Percentiles rank a stretch among this genome's conserved stretches.
phyloP scores from a whole-genome alignment of 2,797 vertebrate genomes.

The Bryconaethiops microstoma region DNA sequence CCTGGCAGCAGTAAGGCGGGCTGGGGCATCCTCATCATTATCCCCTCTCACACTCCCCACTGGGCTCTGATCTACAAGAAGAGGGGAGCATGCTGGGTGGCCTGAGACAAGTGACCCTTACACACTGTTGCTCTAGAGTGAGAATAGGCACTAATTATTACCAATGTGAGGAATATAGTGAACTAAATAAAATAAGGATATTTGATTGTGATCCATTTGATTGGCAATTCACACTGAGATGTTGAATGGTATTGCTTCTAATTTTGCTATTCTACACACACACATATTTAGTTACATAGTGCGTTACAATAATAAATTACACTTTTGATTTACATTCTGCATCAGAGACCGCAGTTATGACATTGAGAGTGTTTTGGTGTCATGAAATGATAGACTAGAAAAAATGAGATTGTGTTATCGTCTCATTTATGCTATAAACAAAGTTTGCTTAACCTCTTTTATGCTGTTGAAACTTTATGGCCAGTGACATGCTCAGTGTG shows the following conservation, averaged over 20 bases:
- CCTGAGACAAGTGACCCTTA: constrained; percentile 48
- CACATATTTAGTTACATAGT: too few species aligned
- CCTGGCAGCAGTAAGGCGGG: constrained; percentile 56
- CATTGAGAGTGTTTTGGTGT: too few species aligned
- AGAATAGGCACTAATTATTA: constrained; percentile 43
- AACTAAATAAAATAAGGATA: not conserved
- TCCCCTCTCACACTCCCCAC: constrained; percentile 43
- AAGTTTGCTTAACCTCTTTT: too few species aligned
- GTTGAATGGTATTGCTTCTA: not conserved
- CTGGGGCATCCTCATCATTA: constrained; percentile 58
- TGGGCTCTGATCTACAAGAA: constrained; percentile 24
- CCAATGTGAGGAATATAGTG: not conserved
- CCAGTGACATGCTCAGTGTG: too few species aligned
- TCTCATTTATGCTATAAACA: too few species aligned
- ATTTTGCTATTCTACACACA: not conserved
- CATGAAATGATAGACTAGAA: too few species aligned
- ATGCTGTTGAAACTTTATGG: too few species aligned
- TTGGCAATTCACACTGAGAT: not conserved
- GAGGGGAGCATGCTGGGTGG: constrained; percentile 32
- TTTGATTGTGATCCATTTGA: not conserved
- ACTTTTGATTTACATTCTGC: too few species aligned
- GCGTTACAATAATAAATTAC: too few species aligned
- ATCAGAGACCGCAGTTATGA: too few species aligned
- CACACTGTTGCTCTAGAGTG: constrained; percentile 38
- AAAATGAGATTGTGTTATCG: too few species aligned